A percentile compares a stretch with the other conserved stretches of the same genome.
These are phyloP conservation scores for Pycnomerus fuliginosus DNA, from an alignment of 2,888 invertebrate genomes.

Conservation along the genomic window DNA sequence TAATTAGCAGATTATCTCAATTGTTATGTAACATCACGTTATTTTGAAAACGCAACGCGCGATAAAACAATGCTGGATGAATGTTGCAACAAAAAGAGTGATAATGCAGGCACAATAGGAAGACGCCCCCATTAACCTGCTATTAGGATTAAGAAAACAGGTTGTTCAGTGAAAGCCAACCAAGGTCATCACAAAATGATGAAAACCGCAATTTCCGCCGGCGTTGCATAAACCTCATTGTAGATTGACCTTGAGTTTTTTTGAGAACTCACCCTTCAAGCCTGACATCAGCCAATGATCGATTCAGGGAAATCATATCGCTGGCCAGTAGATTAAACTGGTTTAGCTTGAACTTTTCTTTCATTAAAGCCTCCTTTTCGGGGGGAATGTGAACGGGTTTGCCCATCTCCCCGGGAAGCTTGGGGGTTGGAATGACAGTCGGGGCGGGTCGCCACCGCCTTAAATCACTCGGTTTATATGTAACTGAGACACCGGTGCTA, in stretches of 20 bases:
- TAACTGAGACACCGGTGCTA: conserved; percentile 33
- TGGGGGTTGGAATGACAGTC: conserved; percentile 64
- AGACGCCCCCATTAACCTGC: too few relatives aligned
- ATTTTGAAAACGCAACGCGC: too few relatives aligned
- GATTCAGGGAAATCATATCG: conserved; percentile 95
- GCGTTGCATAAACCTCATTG: too few relatives aligned
- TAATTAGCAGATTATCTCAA: too few relatives aligned
- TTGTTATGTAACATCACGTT: too few relatives aligned
- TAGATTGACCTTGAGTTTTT: background rate
- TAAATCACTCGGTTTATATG: conserved; percentile 55
- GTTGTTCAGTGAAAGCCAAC: too few relatives aligned
- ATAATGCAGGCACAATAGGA: too few relatives aligned
- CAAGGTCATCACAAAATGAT: too few relatives aligned
- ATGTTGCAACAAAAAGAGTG: too few relatives aligned
- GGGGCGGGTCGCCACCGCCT: conserved; percentile 75
- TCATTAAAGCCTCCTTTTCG: conserved; percentile 83
- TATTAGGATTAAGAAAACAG: too few relatives aligned
- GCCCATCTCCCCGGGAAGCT: conserved; percentile 89
- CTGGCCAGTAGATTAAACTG: conserved; percentile 98
- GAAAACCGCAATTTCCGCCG: conserved; percentile 2
- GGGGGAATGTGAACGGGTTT: conserved; percentile 87
- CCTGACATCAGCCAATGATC: conserved; percentile 91
- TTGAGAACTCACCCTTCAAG: conserved; percentile 70
- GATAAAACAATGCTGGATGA: too few relatives aligned
- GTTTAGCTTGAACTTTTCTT: conserved; percentile 96